Evolutionary conservation across 2,888 invertebrate genomes (phyloP).

Genomic region (Eilema griseolum): DNA sequence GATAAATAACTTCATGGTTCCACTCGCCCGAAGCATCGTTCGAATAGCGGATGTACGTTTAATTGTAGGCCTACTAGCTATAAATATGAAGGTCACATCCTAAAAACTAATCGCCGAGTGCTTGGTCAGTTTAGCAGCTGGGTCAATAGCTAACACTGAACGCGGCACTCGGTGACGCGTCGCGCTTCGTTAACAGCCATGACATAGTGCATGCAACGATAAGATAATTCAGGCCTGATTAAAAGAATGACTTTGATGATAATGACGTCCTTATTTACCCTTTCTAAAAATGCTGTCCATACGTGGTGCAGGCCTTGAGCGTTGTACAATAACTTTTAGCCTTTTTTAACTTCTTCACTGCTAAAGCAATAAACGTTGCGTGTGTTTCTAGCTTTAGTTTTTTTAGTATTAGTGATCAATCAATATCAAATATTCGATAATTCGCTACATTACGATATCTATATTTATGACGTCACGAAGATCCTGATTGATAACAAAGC

Average conservation of each 20-base stretch:
- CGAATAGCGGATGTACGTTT: no score
- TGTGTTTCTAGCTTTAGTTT: no score
- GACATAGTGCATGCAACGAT: constrained; percentile 2
- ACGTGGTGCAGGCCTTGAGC: not conserved
- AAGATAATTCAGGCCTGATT: not conserved
- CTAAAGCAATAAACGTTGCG: not conserved
- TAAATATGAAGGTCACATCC: no score
- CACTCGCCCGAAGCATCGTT: no score
- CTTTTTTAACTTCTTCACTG: not conserved
- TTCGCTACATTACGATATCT: no score
- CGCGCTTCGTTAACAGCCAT: not conserved
- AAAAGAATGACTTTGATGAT: not conserved
- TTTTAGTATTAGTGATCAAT: no score
- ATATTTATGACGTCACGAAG: no score
- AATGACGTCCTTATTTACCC: not conserved
- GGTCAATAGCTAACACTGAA: constrained; percentile 7
- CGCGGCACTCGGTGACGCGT: not conserved
- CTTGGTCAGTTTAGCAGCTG: not conserved
- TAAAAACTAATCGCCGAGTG: not conserved
- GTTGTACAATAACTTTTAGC: not conserved
- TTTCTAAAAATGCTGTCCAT: not conserved
- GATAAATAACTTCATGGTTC: no score
- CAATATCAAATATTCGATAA: no score
- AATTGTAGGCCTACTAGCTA: not conserved
- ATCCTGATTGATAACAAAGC: no score